Base-by-base conservation (phyloP, 2,113 vertebrate genomes). In the Oreochromis tanganicae region DNA sequence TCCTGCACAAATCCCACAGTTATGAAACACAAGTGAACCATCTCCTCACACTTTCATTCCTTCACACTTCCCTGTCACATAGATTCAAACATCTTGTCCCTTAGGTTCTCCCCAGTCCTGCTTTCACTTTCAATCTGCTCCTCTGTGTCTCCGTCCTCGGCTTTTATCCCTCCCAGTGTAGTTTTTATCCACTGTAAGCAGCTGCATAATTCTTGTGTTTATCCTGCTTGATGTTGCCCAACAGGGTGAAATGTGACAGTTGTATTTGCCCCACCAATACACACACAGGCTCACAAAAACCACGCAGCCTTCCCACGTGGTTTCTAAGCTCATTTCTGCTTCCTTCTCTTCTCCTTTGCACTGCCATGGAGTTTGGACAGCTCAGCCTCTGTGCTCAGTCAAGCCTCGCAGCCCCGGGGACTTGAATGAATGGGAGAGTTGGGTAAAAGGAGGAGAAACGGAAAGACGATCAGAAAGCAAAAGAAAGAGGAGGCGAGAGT, bases 351-450 rank as follows among this genome's bases (percentile, higher is more conserved):
- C 84, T 86, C 92, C 87, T 83, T 79, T 86, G 90, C 92, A 21
- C 88, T n/a, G 75, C 90, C 82, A n/a, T 83, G 5, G 75, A 83
- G 90, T 89, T 94, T 92, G 93, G 95, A 95, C 95, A 95, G 94
- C 94, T 92, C 92, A 75, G 94, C 91, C 90, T 87, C 95, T 94
- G 93, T 95, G 94, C 90, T 95, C 96, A 91, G 93, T 96, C 92
- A 92, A 94, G 93, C 96, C 93, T 95, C 38, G 19, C 87, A 68
- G 88, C 96, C 95, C 93, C 34, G 11, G 95, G 94, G 96, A 95
- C 84, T 59, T 50, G 75, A 86, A 87, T 80, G 81, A 88, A 80
- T 46, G 68, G 34, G 84, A 89, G 59, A 85, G 85, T 93, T 84
- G 85, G 85, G 81, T 81, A 87, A 88, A 91, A 90, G 88, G 88